Evolutionary conservation across 1,140 invertebrate genomes (phyloP).

Genomic region (Trachymyrmex septentrionalis): DNA sequence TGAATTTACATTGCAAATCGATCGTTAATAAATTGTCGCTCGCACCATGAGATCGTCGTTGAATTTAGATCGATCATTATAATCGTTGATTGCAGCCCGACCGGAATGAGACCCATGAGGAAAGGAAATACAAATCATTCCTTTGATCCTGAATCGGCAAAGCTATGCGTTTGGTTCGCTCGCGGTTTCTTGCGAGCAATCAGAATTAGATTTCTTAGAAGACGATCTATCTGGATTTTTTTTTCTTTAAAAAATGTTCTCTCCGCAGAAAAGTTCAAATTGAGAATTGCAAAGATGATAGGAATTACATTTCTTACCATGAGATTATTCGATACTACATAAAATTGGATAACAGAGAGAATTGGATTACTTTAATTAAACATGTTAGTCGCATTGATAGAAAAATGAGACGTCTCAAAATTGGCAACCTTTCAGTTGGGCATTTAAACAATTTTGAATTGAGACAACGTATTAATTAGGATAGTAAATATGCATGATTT

Average conservation of each 20-base stretch:
- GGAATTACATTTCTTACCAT: not conserved
- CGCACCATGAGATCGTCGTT: slow-evolving; percentile 47
- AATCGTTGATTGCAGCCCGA: slow-evolving; percentile 57
- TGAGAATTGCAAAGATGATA: slow-evolving; percentile 5
- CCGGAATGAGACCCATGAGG: slow-evolving; percentile 53
- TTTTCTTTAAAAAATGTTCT: not conserved
- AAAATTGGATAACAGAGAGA: not conserved
- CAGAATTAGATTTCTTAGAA: slow-evolving; percentile 17
- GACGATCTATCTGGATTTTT: not conserved
- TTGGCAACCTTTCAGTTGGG: no score
- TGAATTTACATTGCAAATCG: slow-evolving; percentile 73
- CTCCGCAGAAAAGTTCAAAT: not conserved
- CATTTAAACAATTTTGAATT: no score
- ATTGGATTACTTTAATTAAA: not conserved
- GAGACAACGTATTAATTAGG: no score
- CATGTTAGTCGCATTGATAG: no score
- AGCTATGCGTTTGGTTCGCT: not conserved
- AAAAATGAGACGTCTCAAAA: no score
- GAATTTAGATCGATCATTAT: slow-evolving; percentile 65
- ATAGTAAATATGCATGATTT: no score
- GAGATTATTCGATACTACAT: slow-evolving; percentile 5
- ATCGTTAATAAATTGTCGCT: slow-evolving; percentile 58
- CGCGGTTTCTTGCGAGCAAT: not conserved
- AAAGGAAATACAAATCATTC: slow-evolving; percentile 60
- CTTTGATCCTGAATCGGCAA: slow-evolving; percentile 12